Percentiles rank a stretch among this genome's conserved stretches.
phyloP scores from a whole-genome alignment of 2,797 vertebrate species.

The Tenualosa thibaudeaui region DNA sequence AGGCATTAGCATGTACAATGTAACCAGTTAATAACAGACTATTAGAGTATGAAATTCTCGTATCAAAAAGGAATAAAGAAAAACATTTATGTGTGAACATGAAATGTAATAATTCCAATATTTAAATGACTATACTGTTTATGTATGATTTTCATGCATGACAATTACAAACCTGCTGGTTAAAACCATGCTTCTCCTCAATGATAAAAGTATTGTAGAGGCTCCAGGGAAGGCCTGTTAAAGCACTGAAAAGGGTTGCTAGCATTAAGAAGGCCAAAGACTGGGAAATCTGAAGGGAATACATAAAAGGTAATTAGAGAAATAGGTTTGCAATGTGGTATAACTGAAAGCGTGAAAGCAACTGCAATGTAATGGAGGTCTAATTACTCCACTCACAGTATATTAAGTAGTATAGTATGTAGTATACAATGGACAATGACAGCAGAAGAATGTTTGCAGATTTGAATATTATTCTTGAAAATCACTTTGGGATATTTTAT shows the following conservation, averaged over 20 bases:
- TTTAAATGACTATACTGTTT: background rate
- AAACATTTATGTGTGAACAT: background rate
- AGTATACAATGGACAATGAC: background rate
- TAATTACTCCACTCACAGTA: background rate
- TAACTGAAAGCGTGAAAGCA: background rate
- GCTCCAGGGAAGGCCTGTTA: slow-evolving; percentile 96
- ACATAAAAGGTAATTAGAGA: background rate
- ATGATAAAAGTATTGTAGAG: slow-evolving; percentile 97
- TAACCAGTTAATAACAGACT: background rate
- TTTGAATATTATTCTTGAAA: background rate
- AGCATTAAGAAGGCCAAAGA: slow-evolving; percentile 89
- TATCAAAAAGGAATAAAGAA: background rate
- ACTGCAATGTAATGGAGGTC: background rate
- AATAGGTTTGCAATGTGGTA: background rate
- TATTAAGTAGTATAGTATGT: background rate
- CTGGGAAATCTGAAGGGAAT: slow-evolving; percentile 80
- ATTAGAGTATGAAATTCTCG: background rate
- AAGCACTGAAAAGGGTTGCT: slow-evolving; percentile 91
- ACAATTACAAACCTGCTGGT: slow-evolving; percentile 86
- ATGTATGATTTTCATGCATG: too few relatives aligned
- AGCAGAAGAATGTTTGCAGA: background rate
- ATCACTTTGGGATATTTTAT: background rate
- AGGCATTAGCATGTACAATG: background rate
- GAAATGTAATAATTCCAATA: background rate
- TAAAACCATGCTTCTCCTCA: slow-evolving; percentile 98